A percentile compares a stretch with the other conserved stretches of the same genome.
Conservation (phyloP, 2,888 invertebrate genomes). For the Cosmopolites sordidus region DNA sequence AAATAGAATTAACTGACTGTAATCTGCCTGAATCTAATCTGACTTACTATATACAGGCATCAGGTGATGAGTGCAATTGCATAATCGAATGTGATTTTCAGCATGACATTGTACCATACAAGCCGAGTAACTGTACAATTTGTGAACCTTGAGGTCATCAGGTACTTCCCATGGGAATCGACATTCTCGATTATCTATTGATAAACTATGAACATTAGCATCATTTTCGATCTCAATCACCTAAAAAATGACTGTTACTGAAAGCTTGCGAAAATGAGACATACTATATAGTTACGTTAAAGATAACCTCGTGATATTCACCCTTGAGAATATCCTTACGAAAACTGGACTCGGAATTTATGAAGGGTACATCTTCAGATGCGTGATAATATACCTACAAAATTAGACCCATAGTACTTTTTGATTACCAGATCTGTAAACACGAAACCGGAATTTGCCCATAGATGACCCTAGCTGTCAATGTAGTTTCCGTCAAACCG, state of each 20-base stretch:
- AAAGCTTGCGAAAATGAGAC: too few species aligned
- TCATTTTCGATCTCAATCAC: constrained; percentile 59
- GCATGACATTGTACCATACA: constrained; percentile 59
- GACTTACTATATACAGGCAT: constrained; percentile 55
- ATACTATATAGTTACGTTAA: constrained; percentile 41
- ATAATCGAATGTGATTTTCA: constrained; percentile 51
- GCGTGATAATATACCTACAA: constrained; percentile 57
- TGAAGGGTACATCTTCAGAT: constrained; percentile 56
- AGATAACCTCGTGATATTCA: constrained; percentile 42
- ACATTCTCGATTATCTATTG: constrained; percentile 53
- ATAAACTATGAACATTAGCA: constrained; percentile 50
- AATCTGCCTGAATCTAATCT: not conserved
- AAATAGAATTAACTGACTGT: constrained; percentile 3
- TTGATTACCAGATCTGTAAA: too few species aligned
- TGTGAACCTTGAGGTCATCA: constrained; percentile 47
- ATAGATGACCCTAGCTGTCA: too few species aligned
- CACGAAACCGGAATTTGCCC: too few species aligned
- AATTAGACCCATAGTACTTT: too few species aligned
- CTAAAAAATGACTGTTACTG: constrained; percentile 42
- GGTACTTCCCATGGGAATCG: constrained; percentile 56
- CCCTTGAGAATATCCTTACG: constrained; percentile 45
- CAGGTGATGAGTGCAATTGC: constrained; percentile 62
- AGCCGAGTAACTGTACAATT: constrained; percentile 56
- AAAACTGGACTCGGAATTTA: constrained; percentile 51
- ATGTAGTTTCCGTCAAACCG: too few species aligned